These are phyloP conservation scores for Frieseomelitta varia DNA, from an alignment of 1,140 invertebrate species.

Conservation along the genomic window DNA sequence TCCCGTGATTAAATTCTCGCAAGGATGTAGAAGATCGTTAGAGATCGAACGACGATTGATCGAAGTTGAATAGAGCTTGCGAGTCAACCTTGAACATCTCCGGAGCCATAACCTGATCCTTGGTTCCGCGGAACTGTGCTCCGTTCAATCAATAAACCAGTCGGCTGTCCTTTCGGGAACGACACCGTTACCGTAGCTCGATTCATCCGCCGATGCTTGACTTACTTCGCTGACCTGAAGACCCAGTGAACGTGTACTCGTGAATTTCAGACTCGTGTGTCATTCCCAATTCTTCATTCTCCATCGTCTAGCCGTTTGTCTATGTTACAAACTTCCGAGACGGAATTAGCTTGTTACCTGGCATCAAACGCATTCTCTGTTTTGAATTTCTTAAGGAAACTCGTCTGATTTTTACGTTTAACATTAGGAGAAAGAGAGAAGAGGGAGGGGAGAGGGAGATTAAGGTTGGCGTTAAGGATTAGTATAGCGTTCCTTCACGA, in stretches of 20 bases:
- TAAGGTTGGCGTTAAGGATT: constrained; percentile 3
- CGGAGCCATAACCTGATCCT: background rate
- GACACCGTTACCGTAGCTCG: constrained; percentile 58
- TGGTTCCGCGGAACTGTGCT: constrained; percentile 1
- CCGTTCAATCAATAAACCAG: constrained; percentile 30
- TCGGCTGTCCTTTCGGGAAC: constrained; percentile 49
- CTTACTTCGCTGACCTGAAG: constrained; percentile 80
- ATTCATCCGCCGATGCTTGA: constrained; percentile 69
- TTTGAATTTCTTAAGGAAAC: background rate
- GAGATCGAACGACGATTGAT: background rate
- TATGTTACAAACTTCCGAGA: background rate
- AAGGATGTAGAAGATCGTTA: background rate
- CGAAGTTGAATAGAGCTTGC: background rate
- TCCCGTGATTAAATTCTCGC: background rate
- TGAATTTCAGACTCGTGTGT: constrained; percentile 70
- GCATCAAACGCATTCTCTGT: background rate
- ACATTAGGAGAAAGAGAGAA: background rate
- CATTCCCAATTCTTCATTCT: background rate
- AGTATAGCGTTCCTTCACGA: constrained; percentile 26
- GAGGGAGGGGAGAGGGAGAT: background rate
- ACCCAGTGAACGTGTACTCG: constrained; percentile 75
- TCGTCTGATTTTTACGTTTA: background rate
- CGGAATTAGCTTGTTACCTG: background rate
- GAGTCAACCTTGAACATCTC: background rate
- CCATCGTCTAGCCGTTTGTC: background rate